phyloP scores from a whole-genome alignment of 1,140 invertebrate genomes.

The Drosophila kikkawai region DNA sequence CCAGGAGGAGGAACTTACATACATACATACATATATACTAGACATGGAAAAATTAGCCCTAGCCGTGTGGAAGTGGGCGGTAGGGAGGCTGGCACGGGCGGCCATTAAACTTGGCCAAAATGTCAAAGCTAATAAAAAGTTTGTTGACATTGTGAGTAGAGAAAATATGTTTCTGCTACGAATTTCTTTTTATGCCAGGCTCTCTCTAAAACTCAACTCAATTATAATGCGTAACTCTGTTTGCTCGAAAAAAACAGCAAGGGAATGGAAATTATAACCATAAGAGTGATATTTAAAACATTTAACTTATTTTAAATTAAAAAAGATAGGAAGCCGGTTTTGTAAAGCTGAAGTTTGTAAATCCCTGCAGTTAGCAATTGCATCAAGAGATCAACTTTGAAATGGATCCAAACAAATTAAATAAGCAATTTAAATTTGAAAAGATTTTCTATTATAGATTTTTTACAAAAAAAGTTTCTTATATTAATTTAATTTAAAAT shows the following conservation, averaged over 20 bases:
- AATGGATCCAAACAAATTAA: background rate
- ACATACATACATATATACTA: slow-evolving; percentile 17
- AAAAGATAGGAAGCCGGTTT: background rate
- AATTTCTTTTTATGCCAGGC: background rate
- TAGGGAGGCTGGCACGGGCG: slow-evolving; percentile 16
- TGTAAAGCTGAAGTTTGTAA: background rate
- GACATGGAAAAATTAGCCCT: slow-evolving; percentile 32
- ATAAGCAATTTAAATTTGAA: too few species aligned
- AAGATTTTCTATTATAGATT: too few species aligned
- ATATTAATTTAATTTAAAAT: background rate
- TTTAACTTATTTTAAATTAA: background rate
- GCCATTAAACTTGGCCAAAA: slow-evolving; percentile 53
- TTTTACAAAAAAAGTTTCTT: background rate
- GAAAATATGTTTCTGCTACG: slow-evolving; percentile 16
- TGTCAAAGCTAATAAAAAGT: slow-evolving; percentile 57
- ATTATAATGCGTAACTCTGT: slow-evolving; percentile 34
- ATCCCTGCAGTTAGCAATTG: background rate
- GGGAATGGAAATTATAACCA: background rate
- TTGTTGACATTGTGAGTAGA: slow-evolving; percentile 39
- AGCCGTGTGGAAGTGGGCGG: background rate
- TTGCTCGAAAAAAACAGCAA: slow-evolving; percentile 8
- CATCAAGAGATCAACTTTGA: background rate
- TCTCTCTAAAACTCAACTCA: slow-evolving; percentile 25
- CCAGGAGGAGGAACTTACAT: slow-evolving; percentile 13
- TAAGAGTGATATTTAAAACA: background rate